A percentile compares a stretch with the other conserved stretches of the same genome.
Conservation (phyloP, 1,140 invertebrate genomes). For the Drosophila lowei region DNA sequence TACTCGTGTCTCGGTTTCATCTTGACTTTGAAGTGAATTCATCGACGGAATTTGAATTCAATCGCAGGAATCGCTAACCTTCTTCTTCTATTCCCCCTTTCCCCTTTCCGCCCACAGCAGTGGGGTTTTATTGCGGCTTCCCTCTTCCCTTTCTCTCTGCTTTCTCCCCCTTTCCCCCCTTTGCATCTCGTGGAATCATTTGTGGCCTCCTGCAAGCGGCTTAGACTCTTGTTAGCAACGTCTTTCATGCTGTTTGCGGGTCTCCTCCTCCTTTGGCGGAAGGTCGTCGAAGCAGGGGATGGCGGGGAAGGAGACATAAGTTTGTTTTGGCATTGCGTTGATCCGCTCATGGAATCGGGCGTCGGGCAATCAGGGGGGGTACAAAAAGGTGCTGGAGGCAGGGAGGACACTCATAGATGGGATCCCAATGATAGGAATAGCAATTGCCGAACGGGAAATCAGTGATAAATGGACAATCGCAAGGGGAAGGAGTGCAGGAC, state of each 20-base stretch:
- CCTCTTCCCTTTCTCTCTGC: slow-evolving; percentile 2
- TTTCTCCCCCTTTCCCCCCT: background rate
- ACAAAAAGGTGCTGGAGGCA: too few relatives aligned
- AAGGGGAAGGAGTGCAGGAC: background rate
- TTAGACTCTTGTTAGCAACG: slow-evolving; percentile 55
- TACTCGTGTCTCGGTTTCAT: slow-evolving; percentile 57
- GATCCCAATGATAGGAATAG: slow-evolving; percentile 27
- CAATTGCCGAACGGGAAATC: slow-evolving; percentile 27
- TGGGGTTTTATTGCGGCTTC: slow-evolving; percentile 64
- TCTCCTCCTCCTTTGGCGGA: background rate
- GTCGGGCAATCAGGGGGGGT: slow-evolving; percentile 5
- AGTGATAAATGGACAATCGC: slow-evolving; percentile 6
- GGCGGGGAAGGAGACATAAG: slow-evolving; percentile 7
- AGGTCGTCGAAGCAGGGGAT: background rate
- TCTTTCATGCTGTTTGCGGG: slow-evolving; percentile 50
- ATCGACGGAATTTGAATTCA: slow-evolving; percentile 70
- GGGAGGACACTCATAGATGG: slow-evolving; percentile 27
- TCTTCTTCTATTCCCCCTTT: background rate
- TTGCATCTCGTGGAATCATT: slow-evolving; percentile 22
- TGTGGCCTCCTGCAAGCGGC: slow-evolving; percentile 30
- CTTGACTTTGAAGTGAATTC: slow-evolving; percentile 64
- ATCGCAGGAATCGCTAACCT: slow-evolving; percentile 58
- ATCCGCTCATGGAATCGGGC: slow-evolving; percentile 21
- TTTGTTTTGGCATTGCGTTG: slow-evolving; percentile 38
- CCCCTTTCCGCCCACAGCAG: slow-evolving; percentile 22